Conservation (phyloP, 1,140 invertebrate species). For the Leptopilina boulardi region DNA sequence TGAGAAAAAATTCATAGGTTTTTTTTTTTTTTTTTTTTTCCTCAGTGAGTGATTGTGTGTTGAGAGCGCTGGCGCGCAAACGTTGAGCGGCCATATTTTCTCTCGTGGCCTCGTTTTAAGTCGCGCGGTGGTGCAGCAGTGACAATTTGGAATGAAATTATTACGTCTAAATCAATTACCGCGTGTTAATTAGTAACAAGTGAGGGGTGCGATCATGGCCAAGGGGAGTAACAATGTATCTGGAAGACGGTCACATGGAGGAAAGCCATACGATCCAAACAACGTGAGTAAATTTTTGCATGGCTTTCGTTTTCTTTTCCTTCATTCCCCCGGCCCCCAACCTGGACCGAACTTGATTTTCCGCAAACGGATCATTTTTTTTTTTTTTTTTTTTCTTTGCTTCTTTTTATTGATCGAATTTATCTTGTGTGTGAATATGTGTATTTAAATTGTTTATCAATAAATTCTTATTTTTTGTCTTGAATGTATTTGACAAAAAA, state of each 20-base stretch:
- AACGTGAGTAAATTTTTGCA: constrained; percentile 71
- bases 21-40: too few relatives aligned
- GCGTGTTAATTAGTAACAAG: constrained; percentile 51
- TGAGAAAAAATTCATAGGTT: too few relatives aligned
- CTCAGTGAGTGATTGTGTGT: too few relatives aligned
- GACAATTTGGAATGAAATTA: constrained; percentile 61
- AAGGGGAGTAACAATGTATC: constrained; percentile 64
- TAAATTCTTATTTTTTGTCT: background rate
- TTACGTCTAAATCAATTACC: constrained; percentile 44
- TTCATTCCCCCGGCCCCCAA: constrained; percentile 12
- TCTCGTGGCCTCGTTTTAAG: constrained; percentile 61
- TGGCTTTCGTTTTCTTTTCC: constrained; percentile 17
- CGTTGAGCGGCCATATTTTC: constrained; percentile 66
- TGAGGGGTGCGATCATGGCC: constrained; percentile 54
- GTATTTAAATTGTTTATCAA: background rate
- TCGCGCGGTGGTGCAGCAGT: constrained; percentile 61
- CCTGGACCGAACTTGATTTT: constrained; percentile 20
- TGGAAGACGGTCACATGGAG: constrained; percentile 60
- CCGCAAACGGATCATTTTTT: constrained; percentile 11
- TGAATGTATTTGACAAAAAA: background rate
- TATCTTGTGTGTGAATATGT: background rate
- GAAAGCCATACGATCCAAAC: constrained; percentile 71
- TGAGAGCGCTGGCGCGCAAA: constrained; percentile 21
- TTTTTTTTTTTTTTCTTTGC: too few relatives aligned
- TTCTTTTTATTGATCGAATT: background rate